Evolutionary conservation across 1,140 invertebrate genomes (phyloP), one percentile per base, ranked within the genome.

Genomic region (Drosophila cardini): DNA sequence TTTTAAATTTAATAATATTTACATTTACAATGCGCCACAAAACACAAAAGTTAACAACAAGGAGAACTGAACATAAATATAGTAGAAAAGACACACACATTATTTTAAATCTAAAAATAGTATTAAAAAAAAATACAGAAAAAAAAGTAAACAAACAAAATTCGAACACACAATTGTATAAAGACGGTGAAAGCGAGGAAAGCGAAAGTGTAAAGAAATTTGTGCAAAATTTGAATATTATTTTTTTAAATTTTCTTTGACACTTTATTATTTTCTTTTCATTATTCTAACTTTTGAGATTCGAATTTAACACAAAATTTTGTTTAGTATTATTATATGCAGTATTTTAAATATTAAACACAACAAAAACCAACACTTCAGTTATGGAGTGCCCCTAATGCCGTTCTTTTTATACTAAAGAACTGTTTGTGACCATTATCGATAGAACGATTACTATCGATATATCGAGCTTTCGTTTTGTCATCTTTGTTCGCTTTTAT

Each of bases 11-110:
- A 34, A 52, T 34, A 50, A 38, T 62, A 62, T 62, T 38, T 62
- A 62, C 60, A 62, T 50, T 60, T 60, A 60, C 7, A 57, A n/a
- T 42, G 55, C 55, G 61, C 52, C 38, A 65, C 26, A 48, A 26
- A 42, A 55, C 34, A 30, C 48, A 48, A 50, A 62, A 5, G 40
- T 13, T 16, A 38, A 18, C 18, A 26, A 43, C 38, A 6, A 11
- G 16, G 13, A 60, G 30, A 48, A 48, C 42, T 46, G n/a, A 57
- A 43, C 13, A 11, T 45, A 32, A 6, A 48, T 43, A 13, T 26
- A 10, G 36, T 43, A 60, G n/a, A 2, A 53, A 13, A 34, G 45
- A 48, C 48, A 52, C 48, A 52, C 30, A 52, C 11, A 13, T 4
- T 40, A 13, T 40, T 4, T 40, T 13, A 40, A 3, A 40, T 13